Evolutionary conservation across 2,797 vertebrate species (phyloP), one percentile per base, ranked within the genome.

Genomic region (Pantherophis vulpinus): DNA sequence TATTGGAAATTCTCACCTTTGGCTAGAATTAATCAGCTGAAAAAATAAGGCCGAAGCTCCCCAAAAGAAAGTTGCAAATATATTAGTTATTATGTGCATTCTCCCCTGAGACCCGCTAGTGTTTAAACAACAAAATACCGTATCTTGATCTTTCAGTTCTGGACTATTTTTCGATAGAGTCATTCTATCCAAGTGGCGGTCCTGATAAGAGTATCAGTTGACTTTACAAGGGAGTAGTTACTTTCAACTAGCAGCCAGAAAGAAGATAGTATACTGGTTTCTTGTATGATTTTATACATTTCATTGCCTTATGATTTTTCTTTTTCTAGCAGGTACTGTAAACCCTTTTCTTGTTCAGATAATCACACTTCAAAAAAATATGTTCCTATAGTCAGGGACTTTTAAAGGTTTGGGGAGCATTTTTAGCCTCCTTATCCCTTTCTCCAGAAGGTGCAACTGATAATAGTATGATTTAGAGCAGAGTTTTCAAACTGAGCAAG

Each of bases 161-260:
- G 90, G 74, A 60, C 61, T 37, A 29, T 61, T 55, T 27, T 91
- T 83, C 60, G 11, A 27, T 79, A 60, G n/a, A 47, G 54, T 70
- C 42, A 42, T n/a, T 56, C 55, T 86, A 51, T 74, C 92, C 25
- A 70, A 61, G 79, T 94, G 94, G 91, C 61, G 55, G 32, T 11
- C 3, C 87, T 91, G 94, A 95, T 95, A 95, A 92, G 91, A 32
- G 74, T 60, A 51, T 58, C 7, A 32, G 37, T 61, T 86, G 86
- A 37, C 86, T 88, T 74, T 58, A 32, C 59, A 87, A 91, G 29
- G 29, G 3, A 55, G 56, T 70, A 51, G 27, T 70, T 91, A 42
- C 37, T 88, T 83, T 54, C 66, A 60, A n/a, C 29, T 37, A 11
- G 12, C 86, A 37, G 42, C 37, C 63, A 37, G 23, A 59, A 20